phyloP scores from a whole-genome alignment of 2,113 vertebrate species.

The Zosterops pallidus region DNA sequence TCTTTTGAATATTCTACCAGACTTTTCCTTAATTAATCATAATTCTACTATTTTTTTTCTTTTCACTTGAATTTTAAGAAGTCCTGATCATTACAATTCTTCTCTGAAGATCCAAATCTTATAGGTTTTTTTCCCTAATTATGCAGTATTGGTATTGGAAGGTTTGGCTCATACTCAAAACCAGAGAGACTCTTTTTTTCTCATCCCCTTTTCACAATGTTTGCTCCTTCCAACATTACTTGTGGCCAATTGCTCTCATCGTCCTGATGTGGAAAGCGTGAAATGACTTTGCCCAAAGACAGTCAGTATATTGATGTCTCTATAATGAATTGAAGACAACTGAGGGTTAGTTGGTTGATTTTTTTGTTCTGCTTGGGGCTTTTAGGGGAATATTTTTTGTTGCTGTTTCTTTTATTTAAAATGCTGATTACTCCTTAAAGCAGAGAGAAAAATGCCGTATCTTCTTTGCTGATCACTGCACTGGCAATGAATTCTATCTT shows the following conservation, averaged over 20 bases:
- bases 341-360: not conserved
- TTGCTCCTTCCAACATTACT: not conserved
- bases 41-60: not conserved
- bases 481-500: not conserved
- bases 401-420: not conserved
- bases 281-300: conserved; percentile 39
- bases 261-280: not conserved
- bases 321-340: not conserved
- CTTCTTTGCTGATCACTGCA: not conserved
- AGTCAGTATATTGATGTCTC: not conserved
- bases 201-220: not conserved
- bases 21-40: not conserved
- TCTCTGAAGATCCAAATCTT: not conserved
- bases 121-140: not conserved
- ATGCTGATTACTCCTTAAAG: not conserved
- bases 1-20: not conserved
- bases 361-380: not conserved
- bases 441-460: not conserved
- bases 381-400: not conserved
- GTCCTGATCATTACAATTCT: not conserved
- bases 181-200: not conserved
- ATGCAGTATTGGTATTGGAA: not conserved
- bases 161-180: not conserved
- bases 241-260: not conserved
- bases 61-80: not conserved